These are phyloP conservation scores for Colletes latitarsis DNA, from an alignment of 1,140 invertebrate genomes.

Conservation along the genomic window DNA sequence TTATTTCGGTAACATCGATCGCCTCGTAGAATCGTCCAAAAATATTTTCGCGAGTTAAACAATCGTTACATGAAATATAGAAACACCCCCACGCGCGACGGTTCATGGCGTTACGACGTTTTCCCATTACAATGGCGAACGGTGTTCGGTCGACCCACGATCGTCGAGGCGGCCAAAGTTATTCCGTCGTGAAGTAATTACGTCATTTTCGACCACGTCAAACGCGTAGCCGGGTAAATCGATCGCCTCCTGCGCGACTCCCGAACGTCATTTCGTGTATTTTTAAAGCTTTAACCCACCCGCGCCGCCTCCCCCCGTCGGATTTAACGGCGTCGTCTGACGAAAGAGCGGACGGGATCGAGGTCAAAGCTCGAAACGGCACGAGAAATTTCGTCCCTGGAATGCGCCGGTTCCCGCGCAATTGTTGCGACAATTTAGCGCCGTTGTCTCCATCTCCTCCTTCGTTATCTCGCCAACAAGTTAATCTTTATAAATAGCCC, in stretches of 20 bases:
- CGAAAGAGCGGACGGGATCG: slow-evolving; percentile 41
- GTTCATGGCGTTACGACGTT: no score
- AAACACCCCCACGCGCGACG: no score
- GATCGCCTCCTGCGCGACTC: background rate
- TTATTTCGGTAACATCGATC: no score
- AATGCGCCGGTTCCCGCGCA: slow-evolving; percentile 69
- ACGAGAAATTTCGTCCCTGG: slow-evolving; percentile 70
- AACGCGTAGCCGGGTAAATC: background rate
- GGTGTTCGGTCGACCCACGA: no score
- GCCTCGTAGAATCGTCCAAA: no score
- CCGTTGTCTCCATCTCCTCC: slow-evolving; percentile 71
- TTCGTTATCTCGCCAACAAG: slow-evolving; percentile 80
- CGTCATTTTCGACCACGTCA: background rate
- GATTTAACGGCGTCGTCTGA: slow-evolving; percentile 17
- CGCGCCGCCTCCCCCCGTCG: background rate
- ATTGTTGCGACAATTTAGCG: slow-evolving; percentile 77
- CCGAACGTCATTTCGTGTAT: slow-evolving; percentile 41
- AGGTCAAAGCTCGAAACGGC: slow-evolving; percentile 62
- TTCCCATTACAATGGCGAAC: no score
- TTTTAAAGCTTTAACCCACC: slow-evolving; percentile 31
- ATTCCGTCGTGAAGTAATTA: background rate
- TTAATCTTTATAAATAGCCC: slow-evolving; percentile 81
- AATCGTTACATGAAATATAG: no score
- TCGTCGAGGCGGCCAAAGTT: no score
- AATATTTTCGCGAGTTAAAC: no score